A percentile compares a stretch with the other conserved stretches of the same genome.
Evolutionary conservation across 2,888 invertebrate genomes (phyloP).

Genomic region (Erpobdella octoculata): DNA sequence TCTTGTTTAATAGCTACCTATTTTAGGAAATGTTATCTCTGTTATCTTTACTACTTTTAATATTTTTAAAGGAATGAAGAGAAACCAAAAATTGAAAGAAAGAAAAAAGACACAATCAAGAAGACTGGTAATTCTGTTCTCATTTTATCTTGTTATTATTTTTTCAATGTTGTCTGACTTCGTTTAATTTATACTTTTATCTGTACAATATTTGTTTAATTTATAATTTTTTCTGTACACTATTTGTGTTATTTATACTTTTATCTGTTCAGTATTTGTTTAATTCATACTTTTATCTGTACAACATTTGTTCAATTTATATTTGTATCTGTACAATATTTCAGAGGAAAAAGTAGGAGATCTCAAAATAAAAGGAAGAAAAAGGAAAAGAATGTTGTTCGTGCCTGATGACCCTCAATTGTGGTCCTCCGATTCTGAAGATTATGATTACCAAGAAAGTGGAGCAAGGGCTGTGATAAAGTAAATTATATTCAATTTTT

Average conservation of each 20-base stretch:
- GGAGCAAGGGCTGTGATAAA: not conserved
- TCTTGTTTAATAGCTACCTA: no score
- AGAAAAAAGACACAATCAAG: no score
- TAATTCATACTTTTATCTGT: not conserved
- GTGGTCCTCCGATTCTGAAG: slow-evolving; percentile 1
- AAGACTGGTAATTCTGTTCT: no score
- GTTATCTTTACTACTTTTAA: no score
- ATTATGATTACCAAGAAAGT: not conserved
- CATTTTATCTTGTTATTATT: no score
- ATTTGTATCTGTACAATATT: not conserved
- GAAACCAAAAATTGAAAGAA: no score
- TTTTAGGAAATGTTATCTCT: no score
- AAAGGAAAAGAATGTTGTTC: not conserved
- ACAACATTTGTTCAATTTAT: not conserved
- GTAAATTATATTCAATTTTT: not conserved
- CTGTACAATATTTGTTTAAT: no score
- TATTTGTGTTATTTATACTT: not conserved
- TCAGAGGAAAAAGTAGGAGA: no score
- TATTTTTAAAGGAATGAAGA: no score
- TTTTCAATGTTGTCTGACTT: not conserved
- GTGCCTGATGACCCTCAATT: not conserved
- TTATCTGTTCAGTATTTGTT: not conserved
- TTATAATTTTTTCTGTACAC: no score
- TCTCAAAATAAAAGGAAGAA: not conserved
- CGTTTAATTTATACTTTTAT: no score